Base-by-base conservation (phyloP, 1,140 invertebrate species). In the Metopolophium dirhodum region DNA sequence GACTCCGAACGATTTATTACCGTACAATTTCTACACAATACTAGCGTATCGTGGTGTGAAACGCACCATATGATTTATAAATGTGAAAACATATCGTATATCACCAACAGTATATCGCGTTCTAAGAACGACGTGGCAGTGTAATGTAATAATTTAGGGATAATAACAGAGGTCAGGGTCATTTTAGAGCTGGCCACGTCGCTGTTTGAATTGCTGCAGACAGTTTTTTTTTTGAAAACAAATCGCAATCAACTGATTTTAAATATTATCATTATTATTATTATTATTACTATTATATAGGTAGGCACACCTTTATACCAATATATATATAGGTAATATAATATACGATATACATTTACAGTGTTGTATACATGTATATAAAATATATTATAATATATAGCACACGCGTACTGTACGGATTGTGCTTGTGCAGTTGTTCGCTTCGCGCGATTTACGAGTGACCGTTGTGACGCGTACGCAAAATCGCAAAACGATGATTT, bases 131-230 rank as follows among this genome's bases (percentile, higher is more conserved):
- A 23, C 2, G 8, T 0, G 3, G 18, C 26, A n/a, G 30, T n/a
- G 45, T 90, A 68, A 61, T n/a, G 49, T 61, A 57, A 61, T 90
- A 45, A 90, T 90, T 90, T 68, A 68, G 26, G 41, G 11, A 90
- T 68, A 90, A 68, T 68, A n/a, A n/a, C 61, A 41, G 54, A 68
- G 89, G 89, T 90, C 89, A 90, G 37, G 89, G 54, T 90, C 89
- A 30, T 61, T 37, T 26, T 49, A 30, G 45, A 49, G 30, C 49
- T 54, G 20, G n/a, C 49, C n/a, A 26, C 30, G n/a, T 30, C 14
- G 61, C 1, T 26, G 51, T 89, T 89, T 35, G 54, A n/a, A 57
- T 89, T 47, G 35, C 30, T 37, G 49, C 23, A 37, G 51, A 89
- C 51, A 26, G 37, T 89, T 89, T 51, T 88, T 89, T 30, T 41